phyloP scores from a whole-genome alignment of 2,113 vertebrate species.

The Chaenogobius annularis region DNA sequence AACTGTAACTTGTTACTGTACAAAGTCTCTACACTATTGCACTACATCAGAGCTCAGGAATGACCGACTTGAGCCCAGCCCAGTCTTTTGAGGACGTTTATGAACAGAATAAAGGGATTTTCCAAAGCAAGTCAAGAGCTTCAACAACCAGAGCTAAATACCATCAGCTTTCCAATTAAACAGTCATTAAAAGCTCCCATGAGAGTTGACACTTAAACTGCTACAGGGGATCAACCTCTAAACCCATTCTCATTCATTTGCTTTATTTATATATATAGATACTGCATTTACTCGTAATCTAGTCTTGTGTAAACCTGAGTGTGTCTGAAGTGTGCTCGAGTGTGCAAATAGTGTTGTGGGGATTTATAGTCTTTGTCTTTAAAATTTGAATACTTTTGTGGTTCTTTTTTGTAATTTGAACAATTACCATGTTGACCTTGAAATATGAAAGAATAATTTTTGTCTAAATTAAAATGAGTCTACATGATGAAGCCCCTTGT shows the following conservation, averaged over 20 bases:
- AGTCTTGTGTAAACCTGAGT: not conserved
- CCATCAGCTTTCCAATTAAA: not conserved
- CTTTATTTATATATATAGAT: no score
- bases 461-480: not conserved
- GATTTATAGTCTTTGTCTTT: no score
- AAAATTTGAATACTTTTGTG: no score
- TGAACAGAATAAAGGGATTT: slow-evolving; percentile 8
- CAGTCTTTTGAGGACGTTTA: slow-evolving; percentile 5
- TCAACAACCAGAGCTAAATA: slow-evolving; percentile 3
- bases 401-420: no score
- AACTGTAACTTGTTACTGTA: not conserved
- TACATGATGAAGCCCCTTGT: not conserved
- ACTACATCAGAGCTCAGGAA: slow-evolving; percentile 7
- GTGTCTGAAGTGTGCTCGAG: no score
- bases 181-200: not conserved
- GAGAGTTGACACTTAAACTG: not conserved
- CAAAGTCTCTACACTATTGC: not conserved
- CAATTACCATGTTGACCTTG: not conserved
- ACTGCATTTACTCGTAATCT: not conserved
- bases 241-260: not conserved
- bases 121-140: slow-evolving; percentile 5
- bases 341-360: no score
- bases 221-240: not conserved
- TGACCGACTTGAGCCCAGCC: not conserved
- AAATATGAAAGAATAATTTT: not conserved